Conservation (phyloP, 1,140 invertebrate species). For the Drosophila insularis region DNA sequence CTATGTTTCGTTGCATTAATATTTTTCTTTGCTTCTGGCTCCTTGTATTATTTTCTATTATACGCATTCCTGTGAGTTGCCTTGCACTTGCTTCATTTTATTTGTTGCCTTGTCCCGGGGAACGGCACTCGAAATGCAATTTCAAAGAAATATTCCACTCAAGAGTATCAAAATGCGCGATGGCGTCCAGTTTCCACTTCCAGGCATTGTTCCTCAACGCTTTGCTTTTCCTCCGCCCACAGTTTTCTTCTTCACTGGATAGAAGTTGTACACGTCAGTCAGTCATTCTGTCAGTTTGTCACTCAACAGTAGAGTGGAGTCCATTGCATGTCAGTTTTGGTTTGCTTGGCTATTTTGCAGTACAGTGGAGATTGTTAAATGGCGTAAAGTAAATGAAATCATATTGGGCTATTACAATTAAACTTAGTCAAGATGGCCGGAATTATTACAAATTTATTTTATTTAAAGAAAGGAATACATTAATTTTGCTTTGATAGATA, state of each 20-base stretch:
- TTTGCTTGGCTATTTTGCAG: not conserved
- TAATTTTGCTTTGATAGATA: no score
- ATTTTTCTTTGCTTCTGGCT: conserved; percentile 48
- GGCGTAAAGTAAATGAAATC: not conserved
- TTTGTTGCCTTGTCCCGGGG: conserved; percentile 37
- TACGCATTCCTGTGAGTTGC: conserved; percentile 44
- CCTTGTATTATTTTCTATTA: conserved; percentile 38
- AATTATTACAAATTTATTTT: no score
- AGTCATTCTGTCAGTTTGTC: conserved; percentile 9
- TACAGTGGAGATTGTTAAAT: not conserved
- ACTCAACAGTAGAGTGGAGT: not conserved
- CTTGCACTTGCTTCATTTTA: conserved; percentile 7
- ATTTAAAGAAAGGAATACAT: no score
- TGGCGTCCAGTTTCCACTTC: not conserved
- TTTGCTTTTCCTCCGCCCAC: not conserved
- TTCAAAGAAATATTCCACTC: conserved; percentile 58
- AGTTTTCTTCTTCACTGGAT: conserved; percentile 14
- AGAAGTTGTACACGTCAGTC: conserved; percentile 17
- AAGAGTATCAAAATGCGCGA: conserved; percentile 57
- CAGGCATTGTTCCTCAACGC: not conserved
- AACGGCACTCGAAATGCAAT: conserved; percentile 57
- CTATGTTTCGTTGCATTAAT: conserved; percentile 56
- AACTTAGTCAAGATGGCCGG: no score
- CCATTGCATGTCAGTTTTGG: conserved; percentile 8
- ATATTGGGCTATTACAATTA: no score